Evolutionary conservation across 2,888 invertebrate species (phyloP), one percentile per base, ranked within the genome.

Genomic region (Sicus ferrugineus): DNA sequence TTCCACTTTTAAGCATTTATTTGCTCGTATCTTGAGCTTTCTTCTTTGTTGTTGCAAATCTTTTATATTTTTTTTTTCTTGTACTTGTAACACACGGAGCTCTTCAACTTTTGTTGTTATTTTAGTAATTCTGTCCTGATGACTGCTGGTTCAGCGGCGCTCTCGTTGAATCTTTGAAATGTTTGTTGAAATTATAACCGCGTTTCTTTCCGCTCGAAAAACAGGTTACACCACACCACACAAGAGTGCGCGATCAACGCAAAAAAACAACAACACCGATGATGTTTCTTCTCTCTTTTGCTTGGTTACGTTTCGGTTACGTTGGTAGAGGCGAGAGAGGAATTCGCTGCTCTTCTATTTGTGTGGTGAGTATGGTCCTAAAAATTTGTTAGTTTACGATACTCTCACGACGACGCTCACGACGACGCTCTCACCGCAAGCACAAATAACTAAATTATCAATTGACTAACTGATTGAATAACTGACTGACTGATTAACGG

Each of bases 301-400:
- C 23, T 50, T 50, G 50, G n/a, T n/a, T n/a, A n/a, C n/a, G n/a
- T n/a, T n/a, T 21, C 19, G 21, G 23, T n/a, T n/a, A 9, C 38
- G 38, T 9, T 11, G 11, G 38, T 34, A 34, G 38, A 34, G 38
- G 6, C 38, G 6, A 11, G n/a, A 9, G 1, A 21, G 50, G 21
- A 3, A 9, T 21, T 19, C 50, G 46, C n/a, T n/a, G n/a, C n/a
- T n/a, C 46, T 46, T 16, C 3, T 46, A n/a, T n/a, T n/a, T n/a
- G n/a, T n/a, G n/a, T n/a, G n/a, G n/a, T 50, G 50, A n/a, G 50
- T n/a, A 14, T 50, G n/a, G n/a, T n/a, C n/a, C n/a, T n/a, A 21
- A n/a, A 50, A 54, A 28, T 54, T 16, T 54, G 28, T 54, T 26
- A 54, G 54, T 54, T n/a, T n/a, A n/a, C n/a, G n/a, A n/a, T n/a